Evolutionary conservation across 2,888 invertebrate species (phyloP), one percentile per base, ranked within the genome.

Genomic region (Diplolepis rosae): DNA sequence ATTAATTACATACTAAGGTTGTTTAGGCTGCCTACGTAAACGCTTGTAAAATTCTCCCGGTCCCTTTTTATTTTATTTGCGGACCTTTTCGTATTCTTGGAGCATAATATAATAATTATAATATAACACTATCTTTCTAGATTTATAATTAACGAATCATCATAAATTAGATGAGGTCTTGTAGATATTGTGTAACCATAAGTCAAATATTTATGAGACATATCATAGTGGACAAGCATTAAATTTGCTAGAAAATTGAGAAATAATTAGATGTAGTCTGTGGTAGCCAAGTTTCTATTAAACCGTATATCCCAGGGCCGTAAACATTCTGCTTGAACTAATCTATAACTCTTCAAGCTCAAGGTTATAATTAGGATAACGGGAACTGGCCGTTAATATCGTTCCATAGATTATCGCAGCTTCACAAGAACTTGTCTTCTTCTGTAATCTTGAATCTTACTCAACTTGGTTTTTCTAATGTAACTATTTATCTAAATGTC

Each of bases 361-460:
- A 56, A 39, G n/a, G 22, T 35, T 61, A 39, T 61, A 61, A 61
- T 61, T 61, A 61, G 39, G 61, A 39, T 61, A 61, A 61, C 61
- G 61, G 61, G 61, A 61, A 39, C 35, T 13, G 39, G 24, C 35
- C 27, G 22, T 39, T 61, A 61, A 61, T 61, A 61, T 35, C 61
- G 61, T 61, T n/a, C 24, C 39, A 39, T 61, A 39, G 56, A 61
- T 61, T 61, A 61, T 61, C 24, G n/a, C 35, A n/a, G 4, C 18
- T n/a, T 9, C 27, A 27, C 13, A 28, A 24, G 51, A 54, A 35
- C n/a, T 39, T 35, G 39, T 13, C 35, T 39, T 39, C 61, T 61
- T 61, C 61, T 32, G 54, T 32, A 61, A 61, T 61, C 61, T 61
- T 39, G 39, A 22, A 61, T 56, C 56, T 56, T 61, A 61, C 35